These are phyloP conservation scores for Melieria picta DNA, from an alignment of 2,888 invertebrate genomes.

Conservation along the genomic window DNA sequence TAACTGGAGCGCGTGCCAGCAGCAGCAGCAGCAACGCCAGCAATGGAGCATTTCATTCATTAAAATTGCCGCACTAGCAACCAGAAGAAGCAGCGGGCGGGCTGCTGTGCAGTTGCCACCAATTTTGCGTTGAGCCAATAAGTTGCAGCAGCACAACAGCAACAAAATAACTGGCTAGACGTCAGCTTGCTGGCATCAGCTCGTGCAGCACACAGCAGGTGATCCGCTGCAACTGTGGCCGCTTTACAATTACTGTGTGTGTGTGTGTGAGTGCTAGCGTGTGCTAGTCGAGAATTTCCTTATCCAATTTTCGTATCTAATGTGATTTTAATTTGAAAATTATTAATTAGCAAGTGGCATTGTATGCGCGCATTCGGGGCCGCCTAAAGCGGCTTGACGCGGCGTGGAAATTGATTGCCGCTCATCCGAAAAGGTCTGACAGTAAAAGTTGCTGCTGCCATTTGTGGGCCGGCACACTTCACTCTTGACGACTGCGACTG, in stretches of 20 bases:
- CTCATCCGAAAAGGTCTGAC: conserved; percentile 15
- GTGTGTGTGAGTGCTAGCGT: not conserved
- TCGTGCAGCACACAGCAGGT: not conserved
- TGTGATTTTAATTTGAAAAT: conserved; percentile 41
- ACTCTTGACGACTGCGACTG: not conserved
- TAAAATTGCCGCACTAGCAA: too few relatives aligned
- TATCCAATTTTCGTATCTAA: conserved; percentile 38
- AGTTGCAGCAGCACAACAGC: too few relatives aligned
- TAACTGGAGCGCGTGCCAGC: too few relatives aligned
- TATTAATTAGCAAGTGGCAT: conserved; percentile 32
- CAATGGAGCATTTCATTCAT: too few relatives aligned
- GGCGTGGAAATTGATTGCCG: conserved; percentile 24
- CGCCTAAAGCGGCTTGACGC: conserved; percentile 18
- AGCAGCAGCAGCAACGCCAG: too few relatives aligned
- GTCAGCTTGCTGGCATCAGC: not conserved
- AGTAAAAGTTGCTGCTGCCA: conserved; percentile 23
- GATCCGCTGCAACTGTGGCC: not conserved
- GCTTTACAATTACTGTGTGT: not conserved
- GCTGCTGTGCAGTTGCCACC: too few relatives aligned
- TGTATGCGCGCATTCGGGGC: conserved; percentile 13
- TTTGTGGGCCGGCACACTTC: not conserved
- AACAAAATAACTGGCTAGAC: not conserved
- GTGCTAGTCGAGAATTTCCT: conserved; percentile 28
- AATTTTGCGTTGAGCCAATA: too few relatives aligned
- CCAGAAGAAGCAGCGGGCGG: too few relatives aligned